Base-by-base conservation (phyloP, 2,797 vertebrate genomes). In the Lacerta bilineata region DNA sequence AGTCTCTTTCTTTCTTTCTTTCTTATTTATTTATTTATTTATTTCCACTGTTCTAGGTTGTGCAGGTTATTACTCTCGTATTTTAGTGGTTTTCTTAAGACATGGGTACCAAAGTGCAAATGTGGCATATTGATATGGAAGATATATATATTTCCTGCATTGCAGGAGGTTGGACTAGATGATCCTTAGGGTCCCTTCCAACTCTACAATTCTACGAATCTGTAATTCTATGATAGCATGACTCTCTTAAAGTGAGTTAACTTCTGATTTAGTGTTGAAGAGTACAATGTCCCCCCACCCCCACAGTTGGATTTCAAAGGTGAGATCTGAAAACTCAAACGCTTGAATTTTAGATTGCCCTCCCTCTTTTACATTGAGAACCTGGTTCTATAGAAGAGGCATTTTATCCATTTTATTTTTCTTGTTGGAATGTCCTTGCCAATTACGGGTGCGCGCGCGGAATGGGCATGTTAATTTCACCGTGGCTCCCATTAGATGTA, bases 401-500 rank as follows among this genome's bases (percentile, higher is more conserved):
- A n/a, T 23, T 46, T 36, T 7, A n/a, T 2, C 9, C 8, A 33
- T 39, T 74, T 74, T 43, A 46, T 20, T 3, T 69, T 69, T 23
- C 59, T 61, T 87, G 33, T 10, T 36, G 20, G 55, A 71, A 36
- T 74, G 8, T 33, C 18, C n/a, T 33, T 33, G 46, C 7, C 1
- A 4, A 2, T 84, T 69, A 0, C 0, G 68, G 55, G 25, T 33
- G 36, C 27, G 9, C 61, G 59, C 1, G 15, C 13, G 2, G 0
- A 85, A 39, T 71, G 1, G 0, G 33, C 25, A 3, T 69, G 76
- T 64, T 8, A 0, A 59, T 15, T 68, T 78, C 59, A 85, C 59
- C 66, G 25, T 68, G 15, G 7, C 3, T 20, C 77, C n/a, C 69
- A 36, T 18, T 36, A 74, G 33, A 7, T 50, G 5, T 10, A 36